A percentile compares a stretch with the other conserved stretches of the same genome.
phyloP scores from a whole-genome alignment of 2,888 invertebrate genomes.

The Seira musarum region DNA sequence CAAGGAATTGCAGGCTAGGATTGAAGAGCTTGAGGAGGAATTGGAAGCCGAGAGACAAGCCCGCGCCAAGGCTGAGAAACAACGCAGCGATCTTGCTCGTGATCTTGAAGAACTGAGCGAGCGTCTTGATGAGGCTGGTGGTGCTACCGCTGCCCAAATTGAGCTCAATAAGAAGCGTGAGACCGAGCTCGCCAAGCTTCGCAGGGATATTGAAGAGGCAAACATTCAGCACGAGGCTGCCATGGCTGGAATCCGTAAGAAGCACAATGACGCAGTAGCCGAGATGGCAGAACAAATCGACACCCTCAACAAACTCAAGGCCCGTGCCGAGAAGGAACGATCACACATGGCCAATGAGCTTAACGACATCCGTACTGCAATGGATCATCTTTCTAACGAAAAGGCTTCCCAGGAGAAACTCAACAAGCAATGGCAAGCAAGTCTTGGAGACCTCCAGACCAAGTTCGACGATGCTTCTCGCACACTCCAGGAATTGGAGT shows the following conservation, averaged over 20 bases:
- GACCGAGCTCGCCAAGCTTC: constrained; percentile 93
- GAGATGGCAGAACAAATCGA: constrained; percentile 99
- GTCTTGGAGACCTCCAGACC: constrained; percentile 94
- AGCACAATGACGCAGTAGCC: constrained; percentile 99
- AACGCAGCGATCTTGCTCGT: constrained; percentile 95
- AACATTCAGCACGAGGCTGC: constrained; percentile 99
- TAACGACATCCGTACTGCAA: constrained; percentile 96
- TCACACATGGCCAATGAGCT: constrained; percentile 97
- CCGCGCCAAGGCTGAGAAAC: constrained; percentile 87
- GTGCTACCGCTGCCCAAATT: constrained; percentile 92
- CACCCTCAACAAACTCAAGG: constrained; percentile 95
- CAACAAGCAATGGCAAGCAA: constrained; percentile 96
- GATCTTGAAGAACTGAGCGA: constrained; percentile 90
- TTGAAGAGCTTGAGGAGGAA: constrained; percentile 94
- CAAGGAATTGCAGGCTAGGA: constrained; percentile 84
- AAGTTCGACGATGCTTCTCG: constrained; percentile 98
- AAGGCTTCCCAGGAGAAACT: constrained; percentile 92
- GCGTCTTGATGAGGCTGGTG: constrained; percentile 98
- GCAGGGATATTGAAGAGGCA: constrained; percentile 96
- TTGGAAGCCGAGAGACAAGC: constrained; percentile 98
- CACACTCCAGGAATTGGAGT: constrained; percentile 96
- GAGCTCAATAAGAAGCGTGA: constrained; percentile 94
- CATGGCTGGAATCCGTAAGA: constrained; percentile 97
- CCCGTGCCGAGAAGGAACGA: constrained; percentile 94
- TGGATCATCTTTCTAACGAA: constrained; percentile 98